A percentile compares a stretch with the other conserved stretches of the same genome.
Evolutionary conservation across 2,113 vertebrate species (phyloP).

Genomic region (Oncorhynchus tshawytscha): DNA sequence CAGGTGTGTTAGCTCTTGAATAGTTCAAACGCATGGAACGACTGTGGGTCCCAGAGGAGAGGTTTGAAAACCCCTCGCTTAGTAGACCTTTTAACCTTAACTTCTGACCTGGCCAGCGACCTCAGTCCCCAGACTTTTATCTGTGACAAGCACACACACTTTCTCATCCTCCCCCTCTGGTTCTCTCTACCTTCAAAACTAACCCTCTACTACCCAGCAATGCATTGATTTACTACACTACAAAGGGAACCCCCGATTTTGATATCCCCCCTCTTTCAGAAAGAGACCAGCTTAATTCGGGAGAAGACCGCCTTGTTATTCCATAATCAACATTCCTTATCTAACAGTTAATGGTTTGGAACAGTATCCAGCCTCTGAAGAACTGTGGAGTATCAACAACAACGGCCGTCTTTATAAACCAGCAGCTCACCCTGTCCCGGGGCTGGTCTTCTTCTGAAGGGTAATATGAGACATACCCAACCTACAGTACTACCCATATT

Average conservation of each 20-base stretch:
- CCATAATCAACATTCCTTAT: neutral
- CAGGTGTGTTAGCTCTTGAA: no score
- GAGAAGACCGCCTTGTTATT: neutral
- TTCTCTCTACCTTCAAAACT: conserved; percentile 13
- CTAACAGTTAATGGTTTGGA: neutral
- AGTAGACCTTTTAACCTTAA: conserved; percentile 1
- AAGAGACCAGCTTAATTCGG: neutral
- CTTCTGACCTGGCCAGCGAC: conserved; percentile 35
- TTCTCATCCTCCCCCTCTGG: conserved; percentile 1
- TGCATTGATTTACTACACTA: neutral
- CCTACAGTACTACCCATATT: neutral
- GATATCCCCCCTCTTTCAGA: neutral
- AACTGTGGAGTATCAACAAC: neutral
- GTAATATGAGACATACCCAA: neutral
- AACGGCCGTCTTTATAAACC: neutral
- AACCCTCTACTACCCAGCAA: neutral
- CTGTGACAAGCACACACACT: neutral
- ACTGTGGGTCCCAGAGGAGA: no score
- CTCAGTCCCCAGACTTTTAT: conserved; percentile 18
- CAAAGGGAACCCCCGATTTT: neutral
- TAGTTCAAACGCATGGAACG: no score
- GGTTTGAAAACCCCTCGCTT: conserved; percentile 47
- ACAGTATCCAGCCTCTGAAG: neutral
- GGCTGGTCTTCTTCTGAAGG: neutral
- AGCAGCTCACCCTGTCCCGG: neutral